These are phyloP conservation scores for Caenorhabditis japonica DNA, from an alignment of 2,888 invertebrate species.

Conservation along the genomic window DNA sequence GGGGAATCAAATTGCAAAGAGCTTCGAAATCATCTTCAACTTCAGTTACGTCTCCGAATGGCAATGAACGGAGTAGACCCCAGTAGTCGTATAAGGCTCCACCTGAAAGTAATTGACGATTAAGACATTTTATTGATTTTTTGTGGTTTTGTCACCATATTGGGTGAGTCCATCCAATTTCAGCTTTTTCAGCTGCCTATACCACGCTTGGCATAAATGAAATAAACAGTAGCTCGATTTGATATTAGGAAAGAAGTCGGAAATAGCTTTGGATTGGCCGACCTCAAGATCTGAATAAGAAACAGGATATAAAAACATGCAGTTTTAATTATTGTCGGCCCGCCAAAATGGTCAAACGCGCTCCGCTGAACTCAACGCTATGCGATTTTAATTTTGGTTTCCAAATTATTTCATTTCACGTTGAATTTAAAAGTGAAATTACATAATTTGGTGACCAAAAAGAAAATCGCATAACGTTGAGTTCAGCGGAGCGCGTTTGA, in stretches of 20 bases:
- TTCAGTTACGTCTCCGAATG: background rate
- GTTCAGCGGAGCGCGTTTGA: too few relatives aligned
- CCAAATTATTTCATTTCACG: too few relatives aligned
- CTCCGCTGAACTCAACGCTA: too few relatives aligned
- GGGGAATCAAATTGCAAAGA: background rate
- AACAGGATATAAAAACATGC: too few relatives aligned
- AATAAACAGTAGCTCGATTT: background rate
- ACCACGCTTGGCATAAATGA: background rate
- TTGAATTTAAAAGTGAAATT: too few relatives aligned
- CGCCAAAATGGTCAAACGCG: too few relatives aligned
- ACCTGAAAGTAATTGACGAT: background rate
- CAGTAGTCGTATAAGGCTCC: background rate
- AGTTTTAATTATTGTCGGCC: too few relatives aligned
- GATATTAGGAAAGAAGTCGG: background rate
- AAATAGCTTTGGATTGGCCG: background rate
- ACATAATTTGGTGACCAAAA: too few relatives aligned
- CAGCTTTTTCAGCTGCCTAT: background rate
- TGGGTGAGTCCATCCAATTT: background rate
- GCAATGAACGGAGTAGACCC: background rate
- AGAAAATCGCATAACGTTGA: too few relatives aligned
- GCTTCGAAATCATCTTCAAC: background rate
- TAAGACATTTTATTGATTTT: too few relatives aligned
- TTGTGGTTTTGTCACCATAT: background rate
- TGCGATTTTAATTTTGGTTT: too few relatives aligned
- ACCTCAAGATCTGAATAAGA: background rate